Percentiles rank a stretch among this genome's conserved stretches.
Conservation (phyloP, 2,888 invertebrate genomes). For the Chaetogeoica ovagalla region DNA sequence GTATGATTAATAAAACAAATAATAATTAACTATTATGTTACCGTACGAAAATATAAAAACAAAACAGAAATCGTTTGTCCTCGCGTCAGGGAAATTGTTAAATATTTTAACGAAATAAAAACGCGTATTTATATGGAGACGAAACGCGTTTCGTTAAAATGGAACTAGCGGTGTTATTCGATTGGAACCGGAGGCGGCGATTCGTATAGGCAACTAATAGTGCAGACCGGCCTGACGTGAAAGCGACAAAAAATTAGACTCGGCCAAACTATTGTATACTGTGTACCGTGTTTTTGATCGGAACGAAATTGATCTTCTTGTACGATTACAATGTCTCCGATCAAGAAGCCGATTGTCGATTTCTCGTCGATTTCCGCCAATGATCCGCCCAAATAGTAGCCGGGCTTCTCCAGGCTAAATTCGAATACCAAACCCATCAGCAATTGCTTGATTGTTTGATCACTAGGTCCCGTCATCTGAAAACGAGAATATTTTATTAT, state of each 20-base stretch:
- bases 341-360: conserved; percentile 65
- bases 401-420: conserved; percentile 62
- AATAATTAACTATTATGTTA: too few relatives aligned
- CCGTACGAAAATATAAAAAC: too few relatives aligned
- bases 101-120: too few relatives aligned
- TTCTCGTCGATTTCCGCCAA: conserved; percentile 68
- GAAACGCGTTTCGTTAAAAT: too few relatives aligned
- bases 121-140: too few relatives aligned
- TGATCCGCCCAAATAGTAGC: conserved; percentile 67
- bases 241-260: background rate
- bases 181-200: background rate
- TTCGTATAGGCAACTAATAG: conserved; percentile 7
- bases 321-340: conserved; percentile 69
- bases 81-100: too few relatives aligned
- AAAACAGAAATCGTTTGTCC: too few relatives aligned
- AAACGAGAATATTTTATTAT: too few relatives aligned
- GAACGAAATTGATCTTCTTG: conserved; percentile 65
- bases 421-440: conserved; percentile 62
- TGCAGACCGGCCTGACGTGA: background rate
- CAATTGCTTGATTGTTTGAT: conserved; percentile 60
- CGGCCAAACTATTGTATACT: conserved; percentile 50
- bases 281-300: conserved; percentile 65
- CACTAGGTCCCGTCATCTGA: conserved; percentile 61
- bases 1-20: too few relatives aligned
- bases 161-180: too few relatives aligned